Percentiles rank a stretch among this genome's conserved stretches.
Evolutionary conservation across 2,888 invertebrate genomes (phyloP).

Genomic region (Frankliniella intonsa): DNA sequence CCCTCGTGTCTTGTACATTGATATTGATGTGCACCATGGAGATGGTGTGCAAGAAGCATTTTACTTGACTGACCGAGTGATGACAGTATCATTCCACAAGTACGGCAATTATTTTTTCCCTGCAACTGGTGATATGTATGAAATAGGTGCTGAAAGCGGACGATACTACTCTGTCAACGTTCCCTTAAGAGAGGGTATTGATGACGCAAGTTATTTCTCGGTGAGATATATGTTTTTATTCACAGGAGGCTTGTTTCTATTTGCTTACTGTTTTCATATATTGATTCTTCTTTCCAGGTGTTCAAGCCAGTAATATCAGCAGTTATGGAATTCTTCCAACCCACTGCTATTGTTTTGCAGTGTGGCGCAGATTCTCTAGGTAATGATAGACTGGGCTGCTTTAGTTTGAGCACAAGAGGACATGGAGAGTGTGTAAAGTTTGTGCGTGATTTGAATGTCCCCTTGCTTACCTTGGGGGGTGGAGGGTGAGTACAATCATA

Average conservation of each 20-base stretch:
- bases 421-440: slow-evolving; percentile 98
- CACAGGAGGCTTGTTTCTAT: slow-evolving; percentile 44
- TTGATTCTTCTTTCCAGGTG: slow-evolving; percentile 52
- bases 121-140: slow-evolving; percentile 98
- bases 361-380: slow-evolving; percentile 98
- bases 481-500: slow-evolving; percentile 53
- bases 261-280: slow-evolving; percentile 45
- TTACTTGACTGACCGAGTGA: slow-evolving; percentile 93
- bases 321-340: slow-evolving; percentile 95
- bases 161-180: slow-evolving; percentile 97
- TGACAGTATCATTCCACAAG: slow-evolving; percentile 99
- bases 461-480: slow-evolving; percentile 82
- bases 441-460: slow-evolving; percentile 86
- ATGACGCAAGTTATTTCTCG: slow-evolving; percentile 86
- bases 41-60: slow-evolving; percentile 98
- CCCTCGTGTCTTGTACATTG: slow-evolving; percentile 92
- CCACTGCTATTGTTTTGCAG: slow-evolving; percentile 93
- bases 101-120: slow-evolving; percentile 98
- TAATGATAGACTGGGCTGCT: slow-evolving; percentile 91
- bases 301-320: slow-evolving; percentile 90
- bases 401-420: slow-evolving; percentile 89
- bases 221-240: slow-evolving; percentile 43
- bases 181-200: slow-evolving; percentile 95
- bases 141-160: slow-evolving; percentile 93
- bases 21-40: slow-evolving; percentile 98